A percentile compares a stretch with the other conserved stretches of the same genome.
Conservation (phyloP, 2,113 vertebrate species). For the Heterochromis multidens region DNA sequence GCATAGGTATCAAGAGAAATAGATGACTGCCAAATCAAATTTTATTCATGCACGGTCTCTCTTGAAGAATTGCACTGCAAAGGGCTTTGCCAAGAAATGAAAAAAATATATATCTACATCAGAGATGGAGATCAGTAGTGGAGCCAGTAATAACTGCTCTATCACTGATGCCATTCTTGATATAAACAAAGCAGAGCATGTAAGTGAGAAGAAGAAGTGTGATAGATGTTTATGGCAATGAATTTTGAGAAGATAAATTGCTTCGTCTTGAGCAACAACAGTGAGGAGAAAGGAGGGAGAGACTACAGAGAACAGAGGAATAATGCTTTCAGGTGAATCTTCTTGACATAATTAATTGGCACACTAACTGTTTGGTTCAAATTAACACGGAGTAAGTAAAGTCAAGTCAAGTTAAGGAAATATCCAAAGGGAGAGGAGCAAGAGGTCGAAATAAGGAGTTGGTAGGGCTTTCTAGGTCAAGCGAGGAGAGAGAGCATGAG, state of each 20-base stretch:
- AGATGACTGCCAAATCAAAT: background rate
- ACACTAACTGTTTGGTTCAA: background rate
- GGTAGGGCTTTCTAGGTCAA: background rate
- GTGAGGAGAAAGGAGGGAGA: background rate
- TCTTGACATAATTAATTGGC: background rate
- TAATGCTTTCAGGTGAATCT: background rate
- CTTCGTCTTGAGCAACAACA: fast-evolving
- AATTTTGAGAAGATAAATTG: background rate
- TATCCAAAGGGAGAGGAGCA: background rate
- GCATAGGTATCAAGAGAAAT: slow-evolving; percentile 11
- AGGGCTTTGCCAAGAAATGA: background rate
- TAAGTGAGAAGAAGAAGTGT: background rate
- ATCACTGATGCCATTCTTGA: background rate
- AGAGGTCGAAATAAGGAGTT: background rate
- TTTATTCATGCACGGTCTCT: background rate
- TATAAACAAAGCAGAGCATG: background rate
- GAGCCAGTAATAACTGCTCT: background rate
- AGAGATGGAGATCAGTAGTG: background rate
- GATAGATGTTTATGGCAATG: background rate
- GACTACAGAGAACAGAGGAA: background rate
- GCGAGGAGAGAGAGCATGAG: background rate
- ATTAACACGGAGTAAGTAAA: background rate
- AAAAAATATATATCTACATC: background rate
- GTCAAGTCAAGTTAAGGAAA: background rate
- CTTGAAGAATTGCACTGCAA: background rate